phyloP scores from a whole-genome alignment of 30 jellyfish, hydroid and myxozoan genomes.

The Chrysaora quinquecirrha region DNA sequence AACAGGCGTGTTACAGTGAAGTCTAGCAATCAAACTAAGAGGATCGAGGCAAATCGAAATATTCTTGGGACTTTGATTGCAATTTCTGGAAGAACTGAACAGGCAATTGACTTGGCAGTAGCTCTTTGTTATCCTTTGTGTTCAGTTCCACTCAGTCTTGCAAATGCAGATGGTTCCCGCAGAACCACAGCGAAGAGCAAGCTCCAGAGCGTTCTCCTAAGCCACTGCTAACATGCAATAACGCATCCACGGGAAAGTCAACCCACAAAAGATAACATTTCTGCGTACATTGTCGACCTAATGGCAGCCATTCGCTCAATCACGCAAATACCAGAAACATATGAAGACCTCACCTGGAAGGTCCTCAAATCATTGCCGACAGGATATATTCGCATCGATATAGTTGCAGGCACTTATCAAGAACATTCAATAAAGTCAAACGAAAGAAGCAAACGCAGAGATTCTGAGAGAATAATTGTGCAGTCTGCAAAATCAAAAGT shows the following conservation, averaged over 20 bases:
- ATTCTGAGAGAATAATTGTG: slow-evolving; percentile 37
- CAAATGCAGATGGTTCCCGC: slow-evolving; percentile 27
- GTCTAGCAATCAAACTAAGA: not conserved
- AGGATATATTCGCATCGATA: slow-evolving; percentile 35
- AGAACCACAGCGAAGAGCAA: slow-evolving; percentile 27
- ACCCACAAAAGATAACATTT: slow-evolving; percentile 9
- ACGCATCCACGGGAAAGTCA: slow-evolving; percentile 9
- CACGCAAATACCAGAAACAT: slow-evolving; percentile 37
- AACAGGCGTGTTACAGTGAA: not conserved
- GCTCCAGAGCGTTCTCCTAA: not conserved
- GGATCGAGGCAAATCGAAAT: slow-evolving; percentile 7
- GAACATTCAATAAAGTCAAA: slow-evolving; percentile 35
- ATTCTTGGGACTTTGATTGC: slow-evolving; percentile 23
- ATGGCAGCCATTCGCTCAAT: slow-evolving; percentile 51
- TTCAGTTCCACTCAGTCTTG: slow-evolving; percentile 21
- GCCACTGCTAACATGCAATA: not conserved
- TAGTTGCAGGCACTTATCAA: slow-evolving; percentile 49
- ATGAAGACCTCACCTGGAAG: slow-evolving; percentile 36
- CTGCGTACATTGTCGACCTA: slow-evolving; percentile 25
- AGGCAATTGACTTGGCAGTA: not conserved
- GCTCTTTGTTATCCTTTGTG: slow-evolving; percentile 25
- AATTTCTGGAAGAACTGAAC: not conserved
- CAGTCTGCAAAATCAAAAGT: slow-evolving; percentile 43
- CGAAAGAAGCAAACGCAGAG: slow-evolving; percentile 24
- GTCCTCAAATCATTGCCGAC: slow-evolving; percentile 19